Evolutionary conservation across 2,888 invertebrate genomes (phyloP), one percentile per base, ranked within the genome.

Genomic region (Timandra comae): DNA sequence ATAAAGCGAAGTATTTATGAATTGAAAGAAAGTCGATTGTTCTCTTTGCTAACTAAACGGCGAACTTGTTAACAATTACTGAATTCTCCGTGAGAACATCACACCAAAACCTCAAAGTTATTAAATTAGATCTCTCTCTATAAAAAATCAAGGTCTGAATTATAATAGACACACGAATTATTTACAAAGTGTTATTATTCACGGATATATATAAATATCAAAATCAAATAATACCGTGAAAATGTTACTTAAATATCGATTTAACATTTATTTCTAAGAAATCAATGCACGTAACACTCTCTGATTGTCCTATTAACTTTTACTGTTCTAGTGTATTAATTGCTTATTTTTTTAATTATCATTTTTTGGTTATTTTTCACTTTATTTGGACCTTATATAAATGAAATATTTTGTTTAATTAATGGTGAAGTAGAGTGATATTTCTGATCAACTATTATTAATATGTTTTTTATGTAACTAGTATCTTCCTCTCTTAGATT

Each of bases 131-230:
- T 60, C 46, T 52, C 42, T 49, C 58, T 52, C 52, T 56, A 60
- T 63, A 60, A 64, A 55, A 58, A 56, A 41, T 53, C 69, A 71
- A 75, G 67, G 68, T 48, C 41, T 39, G 43, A 38, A 41, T 41
- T 41, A 36, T 55, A 57, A 47, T 35, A 50, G 45, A 46, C 37
- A 53, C 56, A 54, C 57, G 54, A 54, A 44, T 56, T 44, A 6
- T 6, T 5, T 16, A 6, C 16, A 1, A 16, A 16, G n/a, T n/a
- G n/a, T n/a, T n/a, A n/a, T 45, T 31, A 51, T 59, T 54, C 53
- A 56, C 49, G 46, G 26, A 39, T 48, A 39, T 43, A 41, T 29
- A 20, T 29, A 39, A 44, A 43, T 39, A 39, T 22, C 33, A 34
- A 38, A 38, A 39, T 33, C 38, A 26, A 29, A 36, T 30, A 34